Base-by-base conservation (phyloP, 2,113 vertebrate species). In the Probosciger aterrimus region DNA sequence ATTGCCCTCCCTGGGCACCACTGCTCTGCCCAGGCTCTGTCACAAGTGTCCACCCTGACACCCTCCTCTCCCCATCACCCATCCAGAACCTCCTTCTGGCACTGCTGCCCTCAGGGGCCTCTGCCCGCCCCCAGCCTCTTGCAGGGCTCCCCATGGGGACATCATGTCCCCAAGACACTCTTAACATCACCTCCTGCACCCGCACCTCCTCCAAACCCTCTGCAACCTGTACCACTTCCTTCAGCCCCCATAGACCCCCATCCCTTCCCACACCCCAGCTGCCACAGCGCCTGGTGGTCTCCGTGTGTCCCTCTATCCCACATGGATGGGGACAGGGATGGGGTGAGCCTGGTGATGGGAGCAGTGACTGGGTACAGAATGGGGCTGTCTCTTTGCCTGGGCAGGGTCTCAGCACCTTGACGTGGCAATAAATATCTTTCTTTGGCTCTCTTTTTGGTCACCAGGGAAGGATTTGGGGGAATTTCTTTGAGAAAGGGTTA, bases 381-480 rank as follows among this genome's bases (percentile, higher is more conserved):
- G 49, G 59, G 28, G 10, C 57, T 76, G 55, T 37, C 35, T 64
- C 75, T 62, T 79, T 35, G 22, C 71, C 49, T 22, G 31, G 33
- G 41, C 27, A 59, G 41, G 24, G 27, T 0, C 0, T 62, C 50
- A 28, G 8, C 16, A 79, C 27, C 23, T 88, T 53, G 52, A 65
- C 0, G 0, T 39, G 46, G 53, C 86, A 97, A 96, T 97, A 97
- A 97, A 96, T 96, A 90, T 70, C 88, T 94, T 91, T 70, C 88
- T 94, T 91, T 52, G 75, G 57, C 49, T 88, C 8, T 78, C 43
- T 47, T 85, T 49, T 53, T 49, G 14, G 28, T 83, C 46, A 49
- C 37, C 1, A 10, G 27, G 22, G 59, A 82, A 74, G 24, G 25
- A 49, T 62, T 16, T 65, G 31, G 63, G 63, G 46, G 19, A n/a